phyloP scores from a whole-genome alignment of 2,888 invertebrate species.

The Tortrix viridana region DNA sequence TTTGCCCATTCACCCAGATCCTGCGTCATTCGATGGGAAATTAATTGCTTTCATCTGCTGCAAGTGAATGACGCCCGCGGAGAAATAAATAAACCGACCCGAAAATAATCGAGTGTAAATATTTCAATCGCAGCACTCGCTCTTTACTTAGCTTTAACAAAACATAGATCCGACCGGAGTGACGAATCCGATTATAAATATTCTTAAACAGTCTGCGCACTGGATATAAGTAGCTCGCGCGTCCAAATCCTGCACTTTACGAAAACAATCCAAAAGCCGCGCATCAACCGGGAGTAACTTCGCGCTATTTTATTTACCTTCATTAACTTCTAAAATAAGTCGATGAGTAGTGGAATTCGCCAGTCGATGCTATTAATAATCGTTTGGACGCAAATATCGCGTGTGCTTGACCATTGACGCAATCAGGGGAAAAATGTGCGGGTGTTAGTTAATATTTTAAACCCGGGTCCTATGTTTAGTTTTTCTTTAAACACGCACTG shows the following conservation, averaged over 20 bases:
- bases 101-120: constrained; percentile 77
- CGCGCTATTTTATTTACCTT: constrained; percentile 78
- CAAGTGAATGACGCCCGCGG: constrained; percentile 68
- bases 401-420: constrained; percentile 78
- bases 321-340: constrained; percentile 74
- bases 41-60: constrained; percentile 76
- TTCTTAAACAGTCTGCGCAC: constrained; percentile 58
- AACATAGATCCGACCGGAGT: constrained; percentile 67
- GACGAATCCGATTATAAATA: constrained; percentile 78
- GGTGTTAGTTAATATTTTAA: constrained; percentile 54
- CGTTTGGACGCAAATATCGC: constrained; percentile 78
- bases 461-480: too few species aligned
- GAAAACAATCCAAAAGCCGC: constrained; percentile 69
- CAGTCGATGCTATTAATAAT: constrained; percentile 77
- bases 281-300: constrained; percentile 62
- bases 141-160: constrained; percentile 74
- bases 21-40: constrained; percentile 74
- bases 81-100: constrained; percentile 69
- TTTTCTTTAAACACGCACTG: too few species aligned
- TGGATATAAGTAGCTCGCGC: constrained; percentile 65
- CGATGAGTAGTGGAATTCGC: constrained; percentile 75
- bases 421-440: constrained; percentile 79
- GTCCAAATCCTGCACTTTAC: constrained; percentile 55
- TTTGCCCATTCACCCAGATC: constrained; percentile 61
- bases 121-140: constrained; percentile 63